Conservation (phyloP, 2,113 vertebrate species). For the Bettongia penicillata region DNA sequence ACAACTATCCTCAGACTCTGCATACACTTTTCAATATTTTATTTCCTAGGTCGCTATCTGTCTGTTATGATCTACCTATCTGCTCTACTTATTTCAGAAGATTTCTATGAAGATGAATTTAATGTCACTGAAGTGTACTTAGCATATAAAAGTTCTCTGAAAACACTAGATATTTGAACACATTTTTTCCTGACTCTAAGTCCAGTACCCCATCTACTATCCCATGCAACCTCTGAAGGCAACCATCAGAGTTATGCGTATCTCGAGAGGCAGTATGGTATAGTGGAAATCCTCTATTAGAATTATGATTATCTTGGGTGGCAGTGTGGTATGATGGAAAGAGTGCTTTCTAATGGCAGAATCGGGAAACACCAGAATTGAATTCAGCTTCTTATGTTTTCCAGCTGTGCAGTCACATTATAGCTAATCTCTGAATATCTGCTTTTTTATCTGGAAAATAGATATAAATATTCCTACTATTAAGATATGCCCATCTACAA, state of each 20-base stretch:
- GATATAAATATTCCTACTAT: not conserved
- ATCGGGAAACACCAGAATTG: not conserved
- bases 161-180: slow-evolving; percentile 36
- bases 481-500: not conserved
- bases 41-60: too few relatives aligned
- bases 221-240: not conserved
- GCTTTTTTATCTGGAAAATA: not conserved
- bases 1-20: too few relatives aligned
- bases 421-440: not conserved
- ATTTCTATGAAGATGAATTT: not conserved
- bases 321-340: too few relatives aligned
- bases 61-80: not conserved
- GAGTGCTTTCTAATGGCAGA: too few relatives aligned
- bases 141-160: not conserved
- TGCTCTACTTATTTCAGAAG: not conserved
- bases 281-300: not conserved
- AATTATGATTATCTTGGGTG: not conserved
- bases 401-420: not conserved
- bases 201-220: not conserved
- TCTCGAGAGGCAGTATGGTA: not conserved
- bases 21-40: too few relatives aligned
- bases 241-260: not conserved
- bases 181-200: not conserved
- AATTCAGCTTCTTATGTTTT: not conserved
- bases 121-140: not conserved